Evolutionary conservation across 2,888 invertebrate species (phyloP).

Genomic region (Alcis repandata): DNA sequence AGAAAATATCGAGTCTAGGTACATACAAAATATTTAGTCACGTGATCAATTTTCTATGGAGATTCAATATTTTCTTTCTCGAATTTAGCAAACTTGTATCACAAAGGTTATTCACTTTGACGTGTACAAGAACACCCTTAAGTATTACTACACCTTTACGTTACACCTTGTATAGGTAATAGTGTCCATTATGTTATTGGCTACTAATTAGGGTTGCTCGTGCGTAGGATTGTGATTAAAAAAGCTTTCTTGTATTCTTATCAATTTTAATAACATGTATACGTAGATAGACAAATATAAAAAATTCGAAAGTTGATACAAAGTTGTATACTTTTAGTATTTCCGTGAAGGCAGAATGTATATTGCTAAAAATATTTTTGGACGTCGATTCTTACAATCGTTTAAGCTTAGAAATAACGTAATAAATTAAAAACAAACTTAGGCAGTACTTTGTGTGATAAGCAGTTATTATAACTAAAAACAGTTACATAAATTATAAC

Average conservation of each 20-base stretch:
- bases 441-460: background rate
- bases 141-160: too few relatives aligned
- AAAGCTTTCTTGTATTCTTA: background rate
- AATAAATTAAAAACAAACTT: slow-evolving; percentile 25
- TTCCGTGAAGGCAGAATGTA: background rate
- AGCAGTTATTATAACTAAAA: too few relatives aligned
- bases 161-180: too few relatives aligned
- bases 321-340: slow-evolving; percentile 4
- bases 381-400: too few relatives aligned
- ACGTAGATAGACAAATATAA: slow-evolving; percentile 14
- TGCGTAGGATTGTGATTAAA: background rate
- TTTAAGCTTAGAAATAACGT: slow-evolving; percentile 17
- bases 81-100: too few relatives aligned
- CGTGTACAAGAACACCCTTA: too few relatives aligned
- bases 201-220: background rate
- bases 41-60: too few relatives aligned
- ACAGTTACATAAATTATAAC: too few relatives aligned
- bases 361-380: background rate
- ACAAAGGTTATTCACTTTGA: too few relatives aligned
- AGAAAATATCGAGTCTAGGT: too few relatives aligned
- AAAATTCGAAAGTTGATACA: slow-evolving; percentile 10
- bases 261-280: slow-evolving; percentile 18
- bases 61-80: too few relatives aligned
- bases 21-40: too few relatives aligned
- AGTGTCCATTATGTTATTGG: background rate